Evolutionary conservation across 2,797 vertebrate species (phyloP), one percentile per base, ranked within the genome.

Genomic region (Enteromius paludinosus): DNA sequence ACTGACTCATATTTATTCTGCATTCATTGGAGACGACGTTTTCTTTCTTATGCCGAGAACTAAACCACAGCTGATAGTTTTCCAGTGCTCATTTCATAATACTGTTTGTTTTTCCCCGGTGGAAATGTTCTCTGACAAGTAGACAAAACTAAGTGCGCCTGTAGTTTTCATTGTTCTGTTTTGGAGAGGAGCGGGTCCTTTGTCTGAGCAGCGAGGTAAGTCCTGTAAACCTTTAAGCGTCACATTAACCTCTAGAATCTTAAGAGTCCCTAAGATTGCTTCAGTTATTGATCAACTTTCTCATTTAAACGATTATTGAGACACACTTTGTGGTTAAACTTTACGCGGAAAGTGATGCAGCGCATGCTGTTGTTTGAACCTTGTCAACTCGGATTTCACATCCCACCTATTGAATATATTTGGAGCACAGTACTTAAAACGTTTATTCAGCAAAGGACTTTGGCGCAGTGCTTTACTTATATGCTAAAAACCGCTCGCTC

Each of bases 161-260:
- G 85, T 87, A 88, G 56, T 84, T 84, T 65, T 81, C 83, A 89
- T 90, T 89, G 88, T 90, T 88, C 84, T 84, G 68, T 76, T 87
- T 81, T 83, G 86, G 85, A 87, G 84, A 87, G 86, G 82, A 87
- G 75, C 78, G 80, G 85, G 82, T 87, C 86, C 88, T 91, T 91
- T 91, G 89, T 91, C 87, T 86, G 74, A 80, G 82, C 87, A 78
- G 85, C 88, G 87, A 90, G 89, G 90, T 91, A 87, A 89, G 85
- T 71, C 65, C 68, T 47, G 20, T 52, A 49, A 77, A 64, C 75
- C 18, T 68, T 45, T 43, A 28, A 3, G 0, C 8, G 1, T 52
- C 25, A 52, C 71, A 75, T 23, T 25, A 78, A 30, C 74, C 45
- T 41, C 38, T 78, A 10, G 20, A 61, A 47, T 41, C n/a, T n/a